phyloP scores from a whole-genome alignment of 2,888 invertebrate species.

The Ditula angustiorana region DNA sequence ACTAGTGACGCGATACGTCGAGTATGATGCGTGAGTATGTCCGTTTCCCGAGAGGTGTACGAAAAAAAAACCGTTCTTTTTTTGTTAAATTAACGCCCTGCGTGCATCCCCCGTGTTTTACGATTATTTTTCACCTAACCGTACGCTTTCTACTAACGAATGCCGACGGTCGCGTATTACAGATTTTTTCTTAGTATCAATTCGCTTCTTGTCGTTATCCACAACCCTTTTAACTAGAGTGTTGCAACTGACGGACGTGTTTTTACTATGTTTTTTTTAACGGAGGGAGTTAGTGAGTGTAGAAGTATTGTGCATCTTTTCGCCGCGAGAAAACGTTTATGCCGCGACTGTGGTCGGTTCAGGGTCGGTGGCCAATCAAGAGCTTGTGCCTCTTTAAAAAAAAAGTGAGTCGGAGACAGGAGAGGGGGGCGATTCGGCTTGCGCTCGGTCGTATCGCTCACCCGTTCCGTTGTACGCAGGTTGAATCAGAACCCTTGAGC shows the following conservation, averaged over 20 bases:
- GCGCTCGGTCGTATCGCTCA: conserved; percentile 75
- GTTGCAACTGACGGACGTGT: conserved; percentile 74
- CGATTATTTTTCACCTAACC: conserved; percentile 64
- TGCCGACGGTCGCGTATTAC: conserved; percentile 68
- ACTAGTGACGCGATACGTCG: conserved; percentile 53
- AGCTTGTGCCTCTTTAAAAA: conserved; percentile 50
- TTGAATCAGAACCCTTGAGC: conserved; percentile 80
- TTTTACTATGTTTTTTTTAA: conserved; percentile 54
- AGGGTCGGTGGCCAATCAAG: conserved; percentile 44
- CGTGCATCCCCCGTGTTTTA: conserved; percentile 82
- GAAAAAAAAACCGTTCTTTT: conserved; percentile 51
- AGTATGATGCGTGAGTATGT: conserved; percentile 58
- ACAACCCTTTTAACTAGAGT: conserved; percentile 77
- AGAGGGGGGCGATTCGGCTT: conserved; percentile 80
- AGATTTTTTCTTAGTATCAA: conserved; percentile 50
- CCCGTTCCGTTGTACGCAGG: conserved; percentile 83
- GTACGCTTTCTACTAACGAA: conserved; percentile 82
- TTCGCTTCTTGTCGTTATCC: conserved; percentile 76
- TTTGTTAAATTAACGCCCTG: conserved; percentile 56
- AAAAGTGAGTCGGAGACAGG: conserved; percentile 73
- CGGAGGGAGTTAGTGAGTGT: conserved; percentile 73
- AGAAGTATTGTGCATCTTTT: conserved; percentile 84
- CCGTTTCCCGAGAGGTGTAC: conserved; percentile 67
- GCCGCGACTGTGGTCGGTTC: conserved; percentile 54
- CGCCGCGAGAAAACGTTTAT: conserved; percentile 62